A percentile compares a stretch with the other conserved stretches of the same genome.
Conservation (phyloP, 1,140 invertebrate species). For the Drosophila erecta region DNA sequence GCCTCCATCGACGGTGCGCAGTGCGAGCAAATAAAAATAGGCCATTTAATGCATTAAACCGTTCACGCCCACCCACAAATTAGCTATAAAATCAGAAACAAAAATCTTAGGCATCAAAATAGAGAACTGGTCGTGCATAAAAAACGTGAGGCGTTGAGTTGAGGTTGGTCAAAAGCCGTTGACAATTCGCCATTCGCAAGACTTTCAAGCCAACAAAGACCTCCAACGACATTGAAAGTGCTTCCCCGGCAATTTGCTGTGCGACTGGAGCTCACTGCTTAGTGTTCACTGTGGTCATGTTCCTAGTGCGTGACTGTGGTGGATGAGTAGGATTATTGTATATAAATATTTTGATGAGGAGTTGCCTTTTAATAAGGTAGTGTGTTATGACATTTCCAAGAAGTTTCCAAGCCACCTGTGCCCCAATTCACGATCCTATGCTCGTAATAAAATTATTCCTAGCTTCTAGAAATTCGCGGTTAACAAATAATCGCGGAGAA, state of each 20-base stretch:
- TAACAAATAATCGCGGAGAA: no score
- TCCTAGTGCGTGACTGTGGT: constrained; percentile 15
- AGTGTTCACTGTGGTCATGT: constrained; percentile 17
- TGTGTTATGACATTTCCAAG: constrained; percentile 2
- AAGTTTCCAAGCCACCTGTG: not conserved
- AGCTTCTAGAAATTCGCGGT: no score
- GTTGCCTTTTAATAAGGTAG: not conserved
- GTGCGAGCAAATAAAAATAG: constrained; percentile 43
- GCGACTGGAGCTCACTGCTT: not conserved
- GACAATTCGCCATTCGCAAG: constrained; percentile 31
- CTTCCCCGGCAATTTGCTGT: constrained; percentile 13
- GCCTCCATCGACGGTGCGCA: constrained; percentile 39
- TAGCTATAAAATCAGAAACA: constrained; percentile 42
- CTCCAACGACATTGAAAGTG: constrained; percentile 60
- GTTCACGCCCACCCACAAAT: constrained; percentile 55
- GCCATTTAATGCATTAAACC: constrained; percentile 58
- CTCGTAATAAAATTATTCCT: no score
- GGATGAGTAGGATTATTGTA: no score
- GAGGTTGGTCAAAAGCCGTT: constrained; percentile 73
- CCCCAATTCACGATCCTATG: not conserved
- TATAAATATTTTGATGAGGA: constrained; percentile 26
- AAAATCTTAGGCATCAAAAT: constrained; percentile 32
- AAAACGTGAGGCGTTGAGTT: constrained; percentile 55
- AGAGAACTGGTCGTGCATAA: constrained; percentile 56
- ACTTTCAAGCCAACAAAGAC: constrained; percentile 53